Evolutionary conservation across 2,797 vertebrate genomes (phyloP).

Genomic region (Pogoniulus pusillus): DNA sequence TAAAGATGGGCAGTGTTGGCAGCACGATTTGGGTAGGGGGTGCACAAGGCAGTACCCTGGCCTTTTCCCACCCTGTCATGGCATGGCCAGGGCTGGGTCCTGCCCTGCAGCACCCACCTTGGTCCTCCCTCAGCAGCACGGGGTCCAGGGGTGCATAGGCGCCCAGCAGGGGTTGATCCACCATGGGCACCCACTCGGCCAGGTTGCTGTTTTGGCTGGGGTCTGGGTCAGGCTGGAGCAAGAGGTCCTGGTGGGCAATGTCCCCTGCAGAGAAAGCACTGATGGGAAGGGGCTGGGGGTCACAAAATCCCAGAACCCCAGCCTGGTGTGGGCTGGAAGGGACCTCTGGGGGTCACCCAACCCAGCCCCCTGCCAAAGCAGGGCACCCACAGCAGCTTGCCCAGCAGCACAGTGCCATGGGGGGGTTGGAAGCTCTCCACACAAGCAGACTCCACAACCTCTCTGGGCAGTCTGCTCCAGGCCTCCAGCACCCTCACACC

Average conservation of each 20-base stretch:
- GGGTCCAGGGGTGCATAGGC: not conserved
- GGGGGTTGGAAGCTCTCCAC: no score
- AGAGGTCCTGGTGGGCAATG: not conserved
- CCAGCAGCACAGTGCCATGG: no score
- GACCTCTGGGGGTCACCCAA: no score
- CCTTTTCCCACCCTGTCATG: fast-evolving
- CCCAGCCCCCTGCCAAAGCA: no score
- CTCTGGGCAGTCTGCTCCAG: no score
- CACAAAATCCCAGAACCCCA: not conserved
- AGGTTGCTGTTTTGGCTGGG: not conserved
- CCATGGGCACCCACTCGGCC: not conserved
- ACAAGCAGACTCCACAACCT: no score
- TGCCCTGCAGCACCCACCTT: not conserved
- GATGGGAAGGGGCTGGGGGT: not conserved
- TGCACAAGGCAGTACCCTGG: fast-evolving
- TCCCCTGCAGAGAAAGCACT: not conserved
- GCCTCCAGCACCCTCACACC: no score
- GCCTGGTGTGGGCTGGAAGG: no score
- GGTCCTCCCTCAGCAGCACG: not conserved
- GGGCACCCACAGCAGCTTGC: no score
- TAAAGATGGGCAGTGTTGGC: fast-evolving
- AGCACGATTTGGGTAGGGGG: fast-evolving
- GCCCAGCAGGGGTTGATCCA: not conserved
- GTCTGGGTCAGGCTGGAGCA: not conserved
- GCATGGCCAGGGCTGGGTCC: fast-evolving